phyloP scores from a whole-genome alignment of 1,140 invertebrate species.

The Listronotus oregonensis region DNA sequence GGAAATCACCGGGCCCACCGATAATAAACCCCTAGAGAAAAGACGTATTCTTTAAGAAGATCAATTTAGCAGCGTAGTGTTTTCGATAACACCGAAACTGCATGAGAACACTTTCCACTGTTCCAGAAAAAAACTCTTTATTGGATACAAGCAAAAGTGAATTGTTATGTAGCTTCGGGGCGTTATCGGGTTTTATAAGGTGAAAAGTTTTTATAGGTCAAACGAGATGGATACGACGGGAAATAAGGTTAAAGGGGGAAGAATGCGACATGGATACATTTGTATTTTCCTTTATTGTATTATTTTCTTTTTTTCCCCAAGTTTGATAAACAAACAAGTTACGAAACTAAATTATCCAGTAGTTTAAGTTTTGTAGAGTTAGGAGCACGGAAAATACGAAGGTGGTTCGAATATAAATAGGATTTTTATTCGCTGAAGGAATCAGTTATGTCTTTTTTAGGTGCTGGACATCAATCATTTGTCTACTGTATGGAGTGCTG shows the following conservation, averaged over 20 bases:
- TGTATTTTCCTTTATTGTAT: no score
- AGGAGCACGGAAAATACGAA: no score
- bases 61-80: not conserved
- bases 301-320: no score
- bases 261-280: not conserved
- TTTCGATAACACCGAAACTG: conserved; percentile 5
- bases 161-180: conserved; percentile 5
- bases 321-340: no score
- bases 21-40: not conserved
- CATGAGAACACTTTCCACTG: conserved; percentile 11
- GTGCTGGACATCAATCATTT: no score
- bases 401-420: no score
- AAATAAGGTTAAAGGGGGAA: not conserved
- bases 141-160: conserved; percentile 12
- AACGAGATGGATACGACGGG: not conserved
- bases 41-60: not conserved
- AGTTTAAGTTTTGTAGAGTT: no score
- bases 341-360: no score
- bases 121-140: conserved; percentile 4
- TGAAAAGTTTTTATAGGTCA: conserved; percentile 1
- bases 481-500: no score
- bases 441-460: no score
- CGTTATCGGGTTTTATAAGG: not conserved
- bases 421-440: no score
- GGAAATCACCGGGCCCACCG: not conserved